Base-by-base conservation (phyloP, 1,140 invertebrate species). In the Trachymyrmex septentrionalis region DNA sequence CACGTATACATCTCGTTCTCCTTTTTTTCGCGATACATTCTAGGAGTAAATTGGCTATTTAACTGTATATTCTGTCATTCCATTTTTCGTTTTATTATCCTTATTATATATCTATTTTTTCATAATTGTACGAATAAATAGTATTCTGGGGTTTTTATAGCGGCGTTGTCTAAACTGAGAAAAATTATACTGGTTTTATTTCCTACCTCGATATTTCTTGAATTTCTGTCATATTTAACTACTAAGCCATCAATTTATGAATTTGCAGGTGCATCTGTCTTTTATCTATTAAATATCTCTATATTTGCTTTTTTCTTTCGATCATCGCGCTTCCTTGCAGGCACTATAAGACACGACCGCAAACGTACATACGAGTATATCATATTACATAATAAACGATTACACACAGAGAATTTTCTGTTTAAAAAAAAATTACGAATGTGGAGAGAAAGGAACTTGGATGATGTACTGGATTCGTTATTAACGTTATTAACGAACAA, bases 261-360 rank as follows among this genome's bases (percentile, higher is more conserved):
- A 61, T 75, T 19, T 30, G 38, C 38, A 44, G 61, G 10, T 59
- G 48, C 48, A n/a, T 44, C 24, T 27, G 55, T 38, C 80, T 73
- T 50, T 82, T 82, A 72, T 72, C 24, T 61, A 30, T 84, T 50
- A 10, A 24, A 27, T 59, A 72, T 73, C 38, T 30, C 14, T 38
- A 48, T 80, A 53, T 80, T n/a, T 19, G 12, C 38, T 61, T 72
- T 66, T 66, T 69, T 10, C 73, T 72, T 55, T 55, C 19, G 16
- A 71, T 21, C 6, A 57, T 73, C 80, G 57, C 24, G 38, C 21
- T 80, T 67, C 21, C 30, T 59, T 30, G 61, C 34, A 16, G 55
- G 6, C 67, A 16, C 59, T 73, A 73, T 73, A 82, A 72, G 14
- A 73, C 61, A 63, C 14, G 14, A 14, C 38, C 9, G 38, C 16